Evolutionary conservation across 2,797 vertebrate genomes (phyloP).

Genomic region (Syndactyla subalaris): DNA sequence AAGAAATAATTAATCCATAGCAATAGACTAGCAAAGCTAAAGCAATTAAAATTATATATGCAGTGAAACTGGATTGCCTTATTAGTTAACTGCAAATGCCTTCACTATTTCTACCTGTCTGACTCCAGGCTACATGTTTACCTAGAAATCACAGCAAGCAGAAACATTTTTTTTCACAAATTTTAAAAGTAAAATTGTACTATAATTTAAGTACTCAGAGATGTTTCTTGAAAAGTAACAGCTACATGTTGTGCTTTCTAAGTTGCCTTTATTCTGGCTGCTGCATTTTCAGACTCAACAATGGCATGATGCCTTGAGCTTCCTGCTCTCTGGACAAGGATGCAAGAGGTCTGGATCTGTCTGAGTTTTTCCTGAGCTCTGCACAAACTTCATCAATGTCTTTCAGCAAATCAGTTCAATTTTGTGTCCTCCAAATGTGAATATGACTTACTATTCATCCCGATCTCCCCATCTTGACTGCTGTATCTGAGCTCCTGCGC

Average conservation of each 20-base stretch:
- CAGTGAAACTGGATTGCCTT: neutral
- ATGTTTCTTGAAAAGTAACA: neutral
- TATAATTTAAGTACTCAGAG: neutral
- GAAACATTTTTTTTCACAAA: neutral
- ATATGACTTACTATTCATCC: neutral
- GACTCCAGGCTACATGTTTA: neutral
- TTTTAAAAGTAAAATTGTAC: neutral
- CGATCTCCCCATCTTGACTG: neutral
- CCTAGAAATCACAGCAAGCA: neutral
- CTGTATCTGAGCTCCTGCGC: neutral
- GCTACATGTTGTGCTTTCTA: neutral
- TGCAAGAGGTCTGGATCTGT: neutral
- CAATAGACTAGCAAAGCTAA: neutral
- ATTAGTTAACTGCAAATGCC: neutral
- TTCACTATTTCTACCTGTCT: neutral
- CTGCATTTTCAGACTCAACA: neutral
- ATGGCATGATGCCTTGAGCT: neutral
- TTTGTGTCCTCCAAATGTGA: neutral
- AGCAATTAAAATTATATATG: neutral
- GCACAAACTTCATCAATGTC: neutral
- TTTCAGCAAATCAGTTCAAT: neutral
- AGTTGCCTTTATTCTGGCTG: neutral
- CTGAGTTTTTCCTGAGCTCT: neutral
- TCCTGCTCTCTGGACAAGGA: neutral
- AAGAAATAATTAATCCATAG: neutral